Percentiles rank a stretch among this genome's conserved stretches.
phyloP scores from a whole-genome alignment of 2,888 invertebrate genomes.

The Drosophila merina region DNA sequence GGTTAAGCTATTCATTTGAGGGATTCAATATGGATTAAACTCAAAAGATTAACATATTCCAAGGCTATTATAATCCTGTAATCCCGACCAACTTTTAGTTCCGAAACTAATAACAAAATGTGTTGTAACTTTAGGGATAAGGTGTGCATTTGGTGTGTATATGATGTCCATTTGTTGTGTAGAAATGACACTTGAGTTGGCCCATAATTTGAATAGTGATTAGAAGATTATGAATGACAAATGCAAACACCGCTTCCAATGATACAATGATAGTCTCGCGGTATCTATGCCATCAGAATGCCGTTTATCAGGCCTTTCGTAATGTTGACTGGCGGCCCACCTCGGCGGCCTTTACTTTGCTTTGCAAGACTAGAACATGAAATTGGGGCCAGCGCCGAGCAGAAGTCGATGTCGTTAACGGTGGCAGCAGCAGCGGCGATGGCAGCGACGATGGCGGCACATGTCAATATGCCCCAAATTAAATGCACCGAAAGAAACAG shows the following conservation, averaged over 20 bases:
- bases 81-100: background rate
- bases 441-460: constrained; percentile 53
- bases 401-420: constrained; percentile 60
- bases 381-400: constrained; percentile 57
- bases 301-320: constrained; percentile 41
- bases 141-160: too few relatives aligned
- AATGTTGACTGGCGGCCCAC: constrained; percentile 43
- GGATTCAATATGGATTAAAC: background rate
- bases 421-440: constrained; percentile 14
- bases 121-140: background rate
- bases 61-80: background rate
- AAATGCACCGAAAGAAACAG: constrained; percentile 63
- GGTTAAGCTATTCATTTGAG: constrained; percentile 25
- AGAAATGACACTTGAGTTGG: background rate
- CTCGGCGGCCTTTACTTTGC: constrained; percentile 45
- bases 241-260: background rate
- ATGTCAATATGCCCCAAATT: constrained; percentile 77
- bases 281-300: constrained; percentile 25
- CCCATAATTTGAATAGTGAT: constrained; percentile 15
- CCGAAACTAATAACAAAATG: background rate
- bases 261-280: background rate
- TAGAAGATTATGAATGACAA: constrained; percentile 21
- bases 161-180: background rate
- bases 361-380: constrained; percentile 50
- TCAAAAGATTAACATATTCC: background rate